A percentile compares a stretch with the other conserved stretches of the same genome.
Evolutionary conservation across 2,888 invertebrate genomes (phyloP).

Genomic region (Heliconius cydno): DNA sequence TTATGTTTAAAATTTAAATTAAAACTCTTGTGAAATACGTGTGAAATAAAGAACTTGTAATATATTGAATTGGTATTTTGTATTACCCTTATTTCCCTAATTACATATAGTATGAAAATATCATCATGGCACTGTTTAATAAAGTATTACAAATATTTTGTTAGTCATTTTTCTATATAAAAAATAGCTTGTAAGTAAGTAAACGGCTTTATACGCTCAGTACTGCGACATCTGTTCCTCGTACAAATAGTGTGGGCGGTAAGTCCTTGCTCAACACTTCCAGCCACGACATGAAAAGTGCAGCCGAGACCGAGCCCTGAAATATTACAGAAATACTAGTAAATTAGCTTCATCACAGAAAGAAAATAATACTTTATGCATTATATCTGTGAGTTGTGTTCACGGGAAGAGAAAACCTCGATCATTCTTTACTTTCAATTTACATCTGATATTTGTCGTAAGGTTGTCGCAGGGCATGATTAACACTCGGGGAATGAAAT

Average conservation of each 20-base stretch:
- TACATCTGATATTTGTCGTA: too few species aligned
- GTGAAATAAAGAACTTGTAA: constrained; percentile 81
- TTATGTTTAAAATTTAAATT: constrained; percentile 72
- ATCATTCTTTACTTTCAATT: too few species aligned
- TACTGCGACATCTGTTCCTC: constrained; percentile 36
- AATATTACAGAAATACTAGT: neutral
- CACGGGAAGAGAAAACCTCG: too few species aligned
- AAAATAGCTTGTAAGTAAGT: neutral
- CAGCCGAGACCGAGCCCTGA: constrained; percentile 92
- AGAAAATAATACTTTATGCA: too few species aligned
- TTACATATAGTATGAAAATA: neutral
- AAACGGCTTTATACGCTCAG: constrained; percentile 11
- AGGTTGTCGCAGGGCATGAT: too few species aligned
- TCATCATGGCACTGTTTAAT: neutral
- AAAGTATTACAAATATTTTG: neutral
- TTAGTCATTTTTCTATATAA: neutral
- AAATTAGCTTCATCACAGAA: too few species aligned
- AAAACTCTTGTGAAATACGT: constrained; percentile 78
- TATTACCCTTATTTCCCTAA: constrained; percentile 7
- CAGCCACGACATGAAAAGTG: constrained; percentile 98
- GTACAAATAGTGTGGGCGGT: constrained; percentile 93
- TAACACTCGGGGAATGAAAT: too few species aligned
- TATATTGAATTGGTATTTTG: constrained; percentile 58
- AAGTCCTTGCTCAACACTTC: constrained; percentile 94
- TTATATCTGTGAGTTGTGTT: too few species aligned